Conservation (phyloP, 2,888 invertebrate species). For the Harpagoxenus sublaevis region DNA sequence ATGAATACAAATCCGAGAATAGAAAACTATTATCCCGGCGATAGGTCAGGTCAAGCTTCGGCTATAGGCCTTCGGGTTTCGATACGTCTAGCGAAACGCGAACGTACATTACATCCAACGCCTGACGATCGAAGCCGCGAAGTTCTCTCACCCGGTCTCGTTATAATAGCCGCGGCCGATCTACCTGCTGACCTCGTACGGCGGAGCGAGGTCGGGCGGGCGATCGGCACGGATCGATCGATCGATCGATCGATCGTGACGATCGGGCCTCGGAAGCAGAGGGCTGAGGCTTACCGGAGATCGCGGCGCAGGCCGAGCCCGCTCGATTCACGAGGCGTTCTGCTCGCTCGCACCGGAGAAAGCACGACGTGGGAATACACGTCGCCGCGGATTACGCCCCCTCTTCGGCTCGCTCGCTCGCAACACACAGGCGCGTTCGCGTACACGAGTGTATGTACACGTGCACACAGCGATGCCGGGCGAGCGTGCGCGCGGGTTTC, state of each 20-base stretch:
- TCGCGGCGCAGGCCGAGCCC: constrained; percentile 58
- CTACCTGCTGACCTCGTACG: constrained; percentile 53
- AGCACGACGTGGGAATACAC: constrained; percentile 82
- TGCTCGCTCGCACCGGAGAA: constrained; percentile 68
- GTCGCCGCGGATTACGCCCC: constrained; percentile 84
- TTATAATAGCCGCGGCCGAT: constrained; percentile 52
- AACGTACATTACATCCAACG: neutral
- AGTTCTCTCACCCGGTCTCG: constrained; percentile 49
- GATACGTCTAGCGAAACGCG: constrained; percentile 3
- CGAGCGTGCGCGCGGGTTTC: constrained; percentile 51
- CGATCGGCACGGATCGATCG: constrained; percentile 41
- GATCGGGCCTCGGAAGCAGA: constrained; percentile 61
- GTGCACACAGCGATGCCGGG: constrained; percentile 11
- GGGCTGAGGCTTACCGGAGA: constrained; percentile 66
- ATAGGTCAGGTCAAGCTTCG: constrained; percentile 13
- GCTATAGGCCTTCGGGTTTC: neutral
- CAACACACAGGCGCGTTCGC: neutral
- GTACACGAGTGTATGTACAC: neutral
- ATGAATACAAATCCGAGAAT: constrained; percentile 43
- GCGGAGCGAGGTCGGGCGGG: constrained; percentile 35
- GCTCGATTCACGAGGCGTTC: constrained; percentile 66
- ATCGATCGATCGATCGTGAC: constrained; percentile 55
- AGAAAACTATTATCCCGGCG: constrained; percentile 10
- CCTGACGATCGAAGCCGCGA: constrained; percentile 18
- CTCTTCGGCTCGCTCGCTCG: constrained; percentile 65